Evolutionary conservation across 2,797 vertebrate species (phyloP), one percentile per base, ranked within the genome.

Genomic region (Sebastes reedi): DNA sequence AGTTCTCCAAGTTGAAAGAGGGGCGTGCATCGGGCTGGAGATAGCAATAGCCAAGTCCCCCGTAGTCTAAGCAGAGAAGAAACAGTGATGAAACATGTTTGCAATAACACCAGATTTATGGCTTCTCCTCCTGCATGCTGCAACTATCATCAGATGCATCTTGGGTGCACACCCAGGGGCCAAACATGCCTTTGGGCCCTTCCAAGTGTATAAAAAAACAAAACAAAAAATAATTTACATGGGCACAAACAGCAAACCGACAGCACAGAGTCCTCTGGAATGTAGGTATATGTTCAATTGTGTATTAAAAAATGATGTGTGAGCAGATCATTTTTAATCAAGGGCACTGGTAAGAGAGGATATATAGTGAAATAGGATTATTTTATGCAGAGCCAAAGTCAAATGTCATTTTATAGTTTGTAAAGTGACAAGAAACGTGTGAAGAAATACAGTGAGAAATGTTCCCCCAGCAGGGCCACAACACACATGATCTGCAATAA

Each of bases 41-140:
- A 69, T 24, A 1, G 50, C 10, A 5, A 64, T 30, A n/a, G 24
- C 10, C 36, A n/a, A 62, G 39, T 18, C 70, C 42, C 32, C 39
- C 29, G 18, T 20, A 30, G 59, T 34, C 50, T 54, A 8, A 67
- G 42, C 59, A 59, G 24, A 74, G 6, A 52, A 29, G 22, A 80
- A 66, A 27, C 52, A 12, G 58, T 84, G 85, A 86, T 87, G 87
- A 86, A 84, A 90, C 70, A 36, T 67, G n/a, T 86, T 76, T 82
- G 85, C 81, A 88, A 82, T 66, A 72, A 79, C 12, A 70, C 56
- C 24, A 11, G 20, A 9, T 68, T 12, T 39, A 12, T 80, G 22
- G 11, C 27, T 8, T 11, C 66, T 79, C 32, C 32, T 75, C 66
- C 36, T 62, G 18, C 29, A 65, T 64, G 50, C 29, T 70, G 67